Conservation (phyloP, 2,888 invertebrate genomes). For the Micropterix aruncella region DNA sequence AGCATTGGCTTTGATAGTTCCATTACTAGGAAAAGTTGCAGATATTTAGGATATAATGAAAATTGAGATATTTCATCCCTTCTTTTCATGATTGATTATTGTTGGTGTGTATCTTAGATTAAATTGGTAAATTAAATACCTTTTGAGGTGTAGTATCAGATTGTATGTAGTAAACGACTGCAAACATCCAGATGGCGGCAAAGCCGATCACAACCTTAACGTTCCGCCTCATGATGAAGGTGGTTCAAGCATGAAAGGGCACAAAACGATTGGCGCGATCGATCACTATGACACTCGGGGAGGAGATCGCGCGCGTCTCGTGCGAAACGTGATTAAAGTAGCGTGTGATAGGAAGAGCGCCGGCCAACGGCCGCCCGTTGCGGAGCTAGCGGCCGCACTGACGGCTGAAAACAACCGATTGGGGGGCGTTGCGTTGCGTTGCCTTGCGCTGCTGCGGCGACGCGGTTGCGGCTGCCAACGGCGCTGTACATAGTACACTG, state of each 20-base stretch:
- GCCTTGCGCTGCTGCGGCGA: background rate
- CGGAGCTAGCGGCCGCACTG: background rate
- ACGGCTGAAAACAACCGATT: background rate
- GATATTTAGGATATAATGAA: too few species aligned
- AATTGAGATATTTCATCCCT: too few species aligned
- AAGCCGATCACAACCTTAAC: background rate
- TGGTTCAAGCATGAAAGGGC: background rate
- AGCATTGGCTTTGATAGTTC: too few species aligned
- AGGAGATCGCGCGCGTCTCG: background rate
- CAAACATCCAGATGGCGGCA: background rate
- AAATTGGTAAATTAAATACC: background rate
- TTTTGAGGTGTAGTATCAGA: background rate
- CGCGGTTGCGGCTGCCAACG: background rate
- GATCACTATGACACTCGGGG: background rate
- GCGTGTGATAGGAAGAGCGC: background rate
- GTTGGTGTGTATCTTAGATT: too few species aligned
- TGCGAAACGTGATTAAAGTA: background rate
- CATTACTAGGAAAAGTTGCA: too few species aligned
- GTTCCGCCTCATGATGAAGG: background rate
- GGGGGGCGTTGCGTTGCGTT: too few species aligned
- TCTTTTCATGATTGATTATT: too few species aligned
- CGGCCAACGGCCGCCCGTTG: background rate
- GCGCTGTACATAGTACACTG: too few species aligned
- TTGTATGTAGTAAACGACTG: background rate
- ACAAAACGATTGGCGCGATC: background rate